Conservation (phyloP, 2,113 vertebrate species). For the Tinamus guttatus region DNA sequence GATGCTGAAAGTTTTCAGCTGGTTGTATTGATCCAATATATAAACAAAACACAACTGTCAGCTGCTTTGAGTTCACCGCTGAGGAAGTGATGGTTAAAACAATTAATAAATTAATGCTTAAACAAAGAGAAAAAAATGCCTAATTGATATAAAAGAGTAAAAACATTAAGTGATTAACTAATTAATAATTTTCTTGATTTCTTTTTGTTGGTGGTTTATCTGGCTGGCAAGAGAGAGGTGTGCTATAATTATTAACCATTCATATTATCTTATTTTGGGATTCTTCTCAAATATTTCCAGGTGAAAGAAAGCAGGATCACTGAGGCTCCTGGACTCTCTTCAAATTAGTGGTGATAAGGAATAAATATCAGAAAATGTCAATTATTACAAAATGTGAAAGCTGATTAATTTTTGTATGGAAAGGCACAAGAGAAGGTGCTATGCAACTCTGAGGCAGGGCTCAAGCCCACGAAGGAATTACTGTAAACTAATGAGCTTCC, state of each 20-base stretch:
- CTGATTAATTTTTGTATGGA: constrained; percentile 40
- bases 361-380: constrained; percentile 65
- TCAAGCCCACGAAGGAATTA: constrained; percentile 59
- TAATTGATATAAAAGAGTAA: constrained; percentile 76
- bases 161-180: constrained; percentile 76
- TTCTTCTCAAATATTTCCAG: constrained; percentile 37
- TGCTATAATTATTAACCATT: constrained; percentile 59
- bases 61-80: constrained; percentile 70
- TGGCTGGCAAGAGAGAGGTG: constrained; percentile 72
- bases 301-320: constrained; percentile 23
- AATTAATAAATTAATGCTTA: constrained; percentile 76
- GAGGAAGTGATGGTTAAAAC: constrained; percentile 78
- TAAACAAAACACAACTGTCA: constrained; percentile 79
- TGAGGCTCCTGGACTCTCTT: constrained; percentile 18
- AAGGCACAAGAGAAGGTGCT: constrained; percentile 55
- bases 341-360: constrained; percentile 63
- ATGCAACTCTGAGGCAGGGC: constrained; percentile 2
- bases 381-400: constrained; percentile 41
- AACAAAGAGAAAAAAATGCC: constrained; percentile 67
- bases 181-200: constrained; percentile 81
- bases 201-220: too few species aligned
- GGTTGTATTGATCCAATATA: constrained; percentile 77
- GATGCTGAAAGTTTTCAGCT: constrained; percentile 75
- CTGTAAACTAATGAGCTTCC: constrained; percentile 51
- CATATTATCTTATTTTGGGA: constrained; percentile 20